A percentile compares a stretch with the other conserved stretches of the same genome.
Evolutionary conservation across 2,888 invertebrate genomes (phyloP).

Genomic region (Lasioglossum vierecki): DNA sequence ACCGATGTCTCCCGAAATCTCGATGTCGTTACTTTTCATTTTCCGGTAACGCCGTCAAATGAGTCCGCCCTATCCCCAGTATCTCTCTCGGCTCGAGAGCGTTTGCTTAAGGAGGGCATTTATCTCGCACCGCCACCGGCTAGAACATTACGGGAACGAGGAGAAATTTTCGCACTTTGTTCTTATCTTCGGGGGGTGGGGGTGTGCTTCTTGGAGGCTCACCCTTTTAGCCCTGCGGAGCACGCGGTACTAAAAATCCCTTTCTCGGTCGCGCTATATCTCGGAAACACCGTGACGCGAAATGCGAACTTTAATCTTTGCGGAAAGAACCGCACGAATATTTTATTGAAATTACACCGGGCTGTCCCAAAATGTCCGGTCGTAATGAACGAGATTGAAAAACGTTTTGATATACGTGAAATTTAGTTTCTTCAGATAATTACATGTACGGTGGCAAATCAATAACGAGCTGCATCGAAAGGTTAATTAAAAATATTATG

Average conservation of each 20-base stretch:
- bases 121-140: conserved; percentile 61
- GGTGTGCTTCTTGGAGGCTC: neutral
- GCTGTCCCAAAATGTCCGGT: neutral
- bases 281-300: neutral
- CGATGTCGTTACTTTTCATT: conserved; percentile 67
- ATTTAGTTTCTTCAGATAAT: too few species aligned
- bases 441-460: too few species aligned
- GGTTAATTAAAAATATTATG: too few species aligned
- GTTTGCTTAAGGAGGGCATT: conserved; percentile 69
- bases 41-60: conserved; percentile 62
- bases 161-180: conserved; percentile 70
- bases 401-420: neutral
- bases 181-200: conserved; percentile 58
- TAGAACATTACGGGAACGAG: conserved; percentile 65
- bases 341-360: neutral
- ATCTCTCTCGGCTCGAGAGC: conserved; percentile 61
- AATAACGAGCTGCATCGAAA: too few species aligned
- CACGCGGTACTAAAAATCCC: neutral
- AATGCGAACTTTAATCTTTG: neutral
- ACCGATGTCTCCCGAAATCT: conserved; percentile 51
- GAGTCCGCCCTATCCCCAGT: conserved; percentile 62
- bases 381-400: neutral
- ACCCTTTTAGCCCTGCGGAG: conserved; percentile 40
- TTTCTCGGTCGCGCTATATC: neutral
- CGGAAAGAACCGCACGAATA: neutral